These are phyloP conservation scores for Drusus annulatus DNA, from an alignment of 1,140 invertebrate species.

Conservation along the genomic window DNA sequence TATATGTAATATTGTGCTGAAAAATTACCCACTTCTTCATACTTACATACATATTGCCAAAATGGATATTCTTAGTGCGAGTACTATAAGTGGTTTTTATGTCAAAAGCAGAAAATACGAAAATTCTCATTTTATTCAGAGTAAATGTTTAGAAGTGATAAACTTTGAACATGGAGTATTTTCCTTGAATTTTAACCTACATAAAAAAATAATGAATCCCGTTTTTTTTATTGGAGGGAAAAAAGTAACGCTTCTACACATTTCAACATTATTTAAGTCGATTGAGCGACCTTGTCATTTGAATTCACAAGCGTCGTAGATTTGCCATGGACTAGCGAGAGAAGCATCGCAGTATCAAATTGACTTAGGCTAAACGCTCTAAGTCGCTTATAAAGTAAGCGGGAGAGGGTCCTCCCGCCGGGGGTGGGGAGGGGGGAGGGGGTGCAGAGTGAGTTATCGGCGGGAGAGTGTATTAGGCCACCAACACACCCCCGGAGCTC, in stretches of 20 bases:
- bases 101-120: not conserved
- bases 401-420: constrained; percentile 18
- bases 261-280: constrained; percentile 13
- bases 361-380: constrained; percentile 58
- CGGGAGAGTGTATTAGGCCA: constrained; percentile 57
- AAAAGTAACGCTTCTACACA: too few species aligned
- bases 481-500: constrained; percentile 47
- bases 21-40: too few species aligned
- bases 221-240: too few species aligned
- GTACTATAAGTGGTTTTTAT: too few species aligned
- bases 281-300: constrained; percentile 22
- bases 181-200: too few species aligned
- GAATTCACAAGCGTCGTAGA: constrained; percentile 35
- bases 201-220: too few species aligned
- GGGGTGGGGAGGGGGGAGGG: not conserved
- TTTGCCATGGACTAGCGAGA: constrained; percentile 36
- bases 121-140: not conserved
- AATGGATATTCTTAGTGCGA: too few species aligned
- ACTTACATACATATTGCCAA: too few species aligned
- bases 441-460: constrained; percentile 54
- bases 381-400: constrained; percentile 57
- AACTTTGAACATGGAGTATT: too few species aligned
- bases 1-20: too few species aligned
- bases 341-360: constrained; percentile 55
- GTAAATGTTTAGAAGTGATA: too few species aligned